Evolutionary conservation across 2,888 invertebrate genomes (phyloP).

Genomic region (Alentia gelatinosa): DNA sequence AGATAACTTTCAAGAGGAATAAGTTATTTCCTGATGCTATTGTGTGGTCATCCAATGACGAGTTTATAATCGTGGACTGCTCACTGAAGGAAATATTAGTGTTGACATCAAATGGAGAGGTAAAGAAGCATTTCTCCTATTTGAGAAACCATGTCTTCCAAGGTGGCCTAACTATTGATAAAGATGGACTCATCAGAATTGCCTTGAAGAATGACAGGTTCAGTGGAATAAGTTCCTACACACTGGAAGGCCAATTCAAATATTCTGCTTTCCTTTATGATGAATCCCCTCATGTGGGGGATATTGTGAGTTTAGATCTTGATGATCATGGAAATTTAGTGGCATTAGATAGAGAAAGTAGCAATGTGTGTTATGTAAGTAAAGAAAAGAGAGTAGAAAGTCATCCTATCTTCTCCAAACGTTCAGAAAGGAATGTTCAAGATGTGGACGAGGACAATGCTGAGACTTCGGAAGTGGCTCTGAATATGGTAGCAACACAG

Average conservation of each 20-base stretch:
- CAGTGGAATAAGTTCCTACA: conserved; percentile 35
- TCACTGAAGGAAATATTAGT: background rate
- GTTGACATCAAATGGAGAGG: background rate
- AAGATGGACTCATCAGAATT: conserved; percentile 25
- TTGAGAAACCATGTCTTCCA: conserved; percentile 27
- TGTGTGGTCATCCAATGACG: background rate
- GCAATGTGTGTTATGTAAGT: background rate
- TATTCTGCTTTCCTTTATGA: conserved; percentile 29
- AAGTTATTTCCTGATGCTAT: background rate
- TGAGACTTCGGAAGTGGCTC: background rate
- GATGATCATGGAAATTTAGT: background rate
- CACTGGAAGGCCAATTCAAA: background rate
- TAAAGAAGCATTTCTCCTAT: background rate
- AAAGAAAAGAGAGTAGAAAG: background rate
- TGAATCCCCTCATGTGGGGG: conserved; percentile 9
- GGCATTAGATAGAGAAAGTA: background rate
- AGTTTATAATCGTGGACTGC: background rate
- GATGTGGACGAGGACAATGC: background rate
- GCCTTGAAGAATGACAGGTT: conserved; percentile 21
- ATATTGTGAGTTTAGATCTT: conserved; percentile 1
- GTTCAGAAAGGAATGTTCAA: no score
- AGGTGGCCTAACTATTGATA: background rate
- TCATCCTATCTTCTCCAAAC: background rate
- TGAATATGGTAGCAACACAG: no score
- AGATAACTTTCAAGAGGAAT: background rate